Percentiles rank a stretch among this genome's conserved stretches.
Evolutionary conservation across 1,140 invertebrate species (phyloP).

Genomic region (Helicoverpa zea): DNA sequence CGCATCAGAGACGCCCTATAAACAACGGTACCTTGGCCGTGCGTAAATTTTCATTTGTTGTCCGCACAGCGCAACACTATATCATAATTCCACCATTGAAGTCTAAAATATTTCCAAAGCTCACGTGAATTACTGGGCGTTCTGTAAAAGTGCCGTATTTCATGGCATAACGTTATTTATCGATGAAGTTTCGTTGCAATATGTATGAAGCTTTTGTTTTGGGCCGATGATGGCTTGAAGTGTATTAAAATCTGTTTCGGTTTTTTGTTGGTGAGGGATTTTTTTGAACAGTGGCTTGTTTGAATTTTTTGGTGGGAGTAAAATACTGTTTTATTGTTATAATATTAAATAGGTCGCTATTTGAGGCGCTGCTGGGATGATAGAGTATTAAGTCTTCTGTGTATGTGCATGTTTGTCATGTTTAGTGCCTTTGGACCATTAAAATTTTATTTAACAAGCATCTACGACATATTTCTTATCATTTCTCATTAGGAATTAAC

Average conservation of each 20-base stretch:
- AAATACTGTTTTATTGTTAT: not conserved
- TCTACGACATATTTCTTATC: too few species aligned
- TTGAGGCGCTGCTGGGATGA: too few species aligned
- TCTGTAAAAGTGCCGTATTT: slow-evolving; percentile 50
- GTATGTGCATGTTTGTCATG: too few species aligned
- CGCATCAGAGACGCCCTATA: slow-evolving; percentile 50
- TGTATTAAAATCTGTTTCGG: not conserved
- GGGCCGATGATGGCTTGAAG: not conserved
- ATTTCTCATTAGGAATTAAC: too few species aligned
- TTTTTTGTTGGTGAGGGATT: not conserved
- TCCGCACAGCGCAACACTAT: slow-evolving; percentile 50
- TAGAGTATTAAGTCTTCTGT: too few species aligned
- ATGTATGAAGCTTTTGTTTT: slow-evolving; percentile 42
- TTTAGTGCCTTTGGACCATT: too few species aligned
- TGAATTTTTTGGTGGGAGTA: not conserved
- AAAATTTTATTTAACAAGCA: too few species aligned
- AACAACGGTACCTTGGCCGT: slow-evolving; percentile 62
- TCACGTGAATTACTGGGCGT: slow-evolving; percentile 49
- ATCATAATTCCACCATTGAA: slow-evolving; percentile 67
- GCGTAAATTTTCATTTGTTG: slow-evolving; percentile 66
- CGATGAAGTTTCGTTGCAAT: slow-evolving; percentile 35
- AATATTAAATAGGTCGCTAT: not conserved
- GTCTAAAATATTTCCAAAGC: slow-evolving; percentile 65
- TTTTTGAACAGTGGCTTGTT: not conserved
- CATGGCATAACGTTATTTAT: slow-evolving; percentile 45